Conservation (phyloP, 2,113 vertebrate species). For the Camelus dromedarius region DNA sequence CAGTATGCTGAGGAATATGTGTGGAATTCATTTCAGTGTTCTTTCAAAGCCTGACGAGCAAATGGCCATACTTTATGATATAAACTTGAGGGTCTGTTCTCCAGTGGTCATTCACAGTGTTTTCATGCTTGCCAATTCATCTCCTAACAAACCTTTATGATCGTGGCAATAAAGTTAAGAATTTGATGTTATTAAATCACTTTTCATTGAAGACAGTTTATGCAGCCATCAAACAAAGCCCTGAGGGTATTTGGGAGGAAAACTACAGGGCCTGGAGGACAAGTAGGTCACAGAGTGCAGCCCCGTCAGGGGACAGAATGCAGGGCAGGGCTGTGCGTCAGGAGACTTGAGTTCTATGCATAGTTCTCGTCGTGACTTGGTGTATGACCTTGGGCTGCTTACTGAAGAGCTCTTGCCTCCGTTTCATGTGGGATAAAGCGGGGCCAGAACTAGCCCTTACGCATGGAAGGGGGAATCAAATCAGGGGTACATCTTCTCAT, state of each 20-base stretch:
- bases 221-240: slow-evolving; percentile 53
- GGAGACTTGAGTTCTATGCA: slow-evolving; percentile 78
- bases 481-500: not conserved
- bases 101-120: slow-evolving; percentile 36
- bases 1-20: not conserved
- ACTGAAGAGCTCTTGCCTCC: slow-evolving; percentile 52
- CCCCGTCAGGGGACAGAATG: slow-evolving; percentile 27
- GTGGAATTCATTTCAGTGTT: not conserved
- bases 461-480: accelerated
- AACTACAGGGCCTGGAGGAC: slow-evolving; percentile 63
- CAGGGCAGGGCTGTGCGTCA: slow-evolving; percentile 74
- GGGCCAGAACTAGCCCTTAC: not conserved
- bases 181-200: slow-evolving; percentile 41
- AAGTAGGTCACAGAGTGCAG: slow-evolving; percentile 76
- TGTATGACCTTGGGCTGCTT: slow-evolving; percentile 79
- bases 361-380: slow-evolving; percentile 45
- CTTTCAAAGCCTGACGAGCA: slow-evolving; percentile 42
- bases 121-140: slow-evolving; percentile 38
- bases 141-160: slow-evolving; percentile 24
- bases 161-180: slow-evolving; percentile 33
- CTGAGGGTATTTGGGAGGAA: slow-evolving; percentile 59
- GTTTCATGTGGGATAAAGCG: slow-evolving; percentile 64
- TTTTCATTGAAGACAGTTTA: slow-evolving; percentile 52
- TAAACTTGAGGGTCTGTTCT: slow-evolving; percentile 33
- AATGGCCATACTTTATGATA: not conserved